A percentile compares a stretch with the other conserved stretches of the same genome.
Conservation (phyloP, 1,140 invertebrate species). For the Drosophila subobscura region DNA sequence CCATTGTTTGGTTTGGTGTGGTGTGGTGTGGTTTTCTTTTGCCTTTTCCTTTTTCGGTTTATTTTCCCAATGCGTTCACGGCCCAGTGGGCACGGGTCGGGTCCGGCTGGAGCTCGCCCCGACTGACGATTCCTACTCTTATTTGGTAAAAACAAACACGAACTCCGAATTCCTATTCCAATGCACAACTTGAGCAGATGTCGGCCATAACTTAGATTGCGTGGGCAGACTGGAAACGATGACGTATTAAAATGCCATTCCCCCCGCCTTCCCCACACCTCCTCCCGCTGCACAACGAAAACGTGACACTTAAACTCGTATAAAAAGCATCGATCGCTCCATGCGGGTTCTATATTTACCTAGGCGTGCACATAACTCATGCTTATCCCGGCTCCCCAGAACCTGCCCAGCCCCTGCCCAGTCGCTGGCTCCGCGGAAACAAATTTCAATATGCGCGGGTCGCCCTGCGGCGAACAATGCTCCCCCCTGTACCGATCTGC, state of each 20-base stretch:
- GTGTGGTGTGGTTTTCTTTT: slow-evolving; percentile 41
- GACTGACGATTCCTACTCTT: slow-evolving; percentile 15
- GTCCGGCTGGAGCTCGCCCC: slow-evolving; percentile 3
- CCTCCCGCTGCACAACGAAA: slow-evolving; percentile 19
- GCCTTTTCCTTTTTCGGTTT: slow-evolving; percentile 39
- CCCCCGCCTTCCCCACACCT: neutral
- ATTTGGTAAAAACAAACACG: slow-evolving; percentile 79
- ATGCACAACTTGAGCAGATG: slow-evolving; percentile 68
- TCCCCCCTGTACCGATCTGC: neutral
- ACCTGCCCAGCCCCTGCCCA: neutral
- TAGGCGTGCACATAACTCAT: slow-evolving; percentile 72
- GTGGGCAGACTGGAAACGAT: slow-evolving; percentile 73
- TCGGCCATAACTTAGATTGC: slow-evolving; percentile 75
- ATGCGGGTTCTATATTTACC: slow-evolving; percentile 80
- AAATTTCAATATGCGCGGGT: slow-evolving; percentile 51
- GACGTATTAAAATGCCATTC: slow-evolving; percentile 79
- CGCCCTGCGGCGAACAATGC: slow-evolving; percentile 33
- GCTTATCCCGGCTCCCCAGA: slow-evolving; percentile 47
- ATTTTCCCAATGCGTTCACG: slow-evolving; percentile 59
- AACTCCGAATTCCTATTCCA: slow-evolving; percentile 56
- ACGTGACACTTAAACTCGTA: slow-evolving; percentile 80
- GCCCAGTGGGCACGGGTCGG: slow-evolving; percentile 58
- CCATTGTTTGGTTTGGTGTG: slow-evolving; percentile 46
- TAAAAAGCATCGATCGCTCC: slow-evolving; percentile 78
- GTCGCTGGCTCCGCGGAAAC: slow-evolving; percentile 19